Evolutionary conservation across 2,797 vertebrate species (phyloP).

Genomic region (Momotus momota): DNA sequence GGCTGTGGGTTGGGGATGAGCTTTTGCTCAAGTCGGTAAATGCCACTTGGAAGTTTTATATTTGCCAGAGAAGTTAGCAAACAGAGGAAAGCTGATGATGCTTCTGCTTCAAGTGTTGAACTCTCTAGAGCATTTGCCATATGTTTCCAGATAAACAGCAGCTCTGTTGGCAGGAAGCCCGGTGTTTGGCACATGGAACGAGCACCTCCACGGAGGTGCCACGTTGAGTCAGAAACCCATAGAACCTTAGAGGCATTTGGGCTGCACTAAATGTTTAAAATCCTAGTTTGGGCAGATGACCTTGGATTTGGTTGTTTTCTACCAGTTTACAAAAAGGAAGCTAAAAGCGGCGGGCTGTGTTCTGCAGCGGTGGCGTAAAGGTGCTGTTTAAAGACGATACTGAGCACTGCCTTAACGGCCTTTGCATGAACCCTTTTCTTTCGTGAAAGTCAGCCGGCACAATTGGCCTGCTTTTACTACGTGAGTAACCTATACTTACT

Average conservation of each 20-base stretch:
- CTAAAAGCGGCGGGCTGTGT: fast-evolving
- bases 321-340: neutral
- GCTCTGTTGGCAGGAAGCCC: neutral
- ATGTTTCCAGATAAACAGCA: neutral
- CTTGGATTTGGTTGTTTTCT: neutral
- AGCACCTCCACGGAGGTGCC: neutral
- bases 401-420: neutral
- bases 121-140: neutral
- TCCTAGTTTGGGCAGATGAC: neutral
- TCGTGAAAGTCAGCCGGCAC: neutral
- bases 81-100: slow-evolving; percentile 16
- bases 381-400: neutral
- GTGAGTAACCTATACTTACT: neutral
- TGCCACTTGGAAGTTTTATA: neutral
- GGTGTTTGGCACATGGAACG: neutral
- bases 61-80: slow-evolving; percentile 61
- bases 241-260: neutral
- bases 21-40: neutral
- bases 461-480: neutral
- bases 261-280: neutral
- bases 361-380: neutral
- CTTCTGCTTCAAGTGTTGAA: neutral
- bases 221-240: neutral
- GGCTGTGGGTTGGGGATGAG: neutral
- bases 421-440: neutral